Evolutionary conservation across 2,113 vertebrate species (phyloP), one percentile per base, ranked within the genome.

Genomic region (Addax nasomaculatus): DNA sequence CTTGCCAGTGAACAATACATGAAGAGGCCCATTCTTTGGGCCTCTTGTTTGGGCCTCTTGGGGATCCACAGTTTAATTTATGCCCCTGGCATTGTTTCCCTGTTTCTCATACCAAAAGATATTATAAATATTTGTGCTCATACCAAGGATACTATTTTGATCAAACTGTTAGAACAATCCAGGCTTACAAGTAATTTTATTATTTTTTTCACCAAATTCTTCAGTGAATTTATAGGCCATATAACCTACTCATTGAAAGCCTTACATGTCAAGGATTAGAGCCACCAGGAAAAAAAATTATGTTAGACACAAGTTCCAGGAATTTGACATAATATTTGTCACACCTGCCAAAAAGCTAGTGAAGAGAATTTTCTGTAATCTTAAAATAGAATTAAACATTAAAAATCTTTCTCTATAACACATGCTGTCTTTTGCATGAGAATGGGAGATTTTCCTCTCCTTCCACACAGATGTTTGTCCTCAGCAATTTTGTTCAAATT

Each of bases 361-460:
- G 62, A 89, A 17, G 84, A 96, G 9, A 95, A 81, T 36, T 64
- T 89, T 79, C 79, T 96, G 2, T 67, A 85, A 85, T 67, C 79
- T 93, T 92, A 93, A 11, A 58, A 21, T 51, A 89, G 47, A 96
- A 93, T 64, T 96, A 95, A 93, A 97, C 25, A 85, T 86, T 67
- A 89, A 89, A 91, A 87, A 17, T 15, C 14, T 92, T 91, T 84
- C 30, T 83, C 57, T 62, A 27, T 93, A 92, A 33, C 14, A 4
- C 7, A 6, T 57, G 70, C 14, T 96, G 2, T 93, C 79, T 89
- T 97, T 93, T 39, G 2, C n/a, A 88, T 53, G 36, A 60, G 43
- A 39, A 29, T 80, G 30, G 81, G n/a, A 88, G 17, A 47, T 70
- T 90, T 97, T 79, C 23, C 30, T 91, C 30, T 93, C 29, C 17